Evolutionary conservation across 2,888 invertebrate species (phyloP).

Genomic region (Chromoteleia sp.): DNA sequence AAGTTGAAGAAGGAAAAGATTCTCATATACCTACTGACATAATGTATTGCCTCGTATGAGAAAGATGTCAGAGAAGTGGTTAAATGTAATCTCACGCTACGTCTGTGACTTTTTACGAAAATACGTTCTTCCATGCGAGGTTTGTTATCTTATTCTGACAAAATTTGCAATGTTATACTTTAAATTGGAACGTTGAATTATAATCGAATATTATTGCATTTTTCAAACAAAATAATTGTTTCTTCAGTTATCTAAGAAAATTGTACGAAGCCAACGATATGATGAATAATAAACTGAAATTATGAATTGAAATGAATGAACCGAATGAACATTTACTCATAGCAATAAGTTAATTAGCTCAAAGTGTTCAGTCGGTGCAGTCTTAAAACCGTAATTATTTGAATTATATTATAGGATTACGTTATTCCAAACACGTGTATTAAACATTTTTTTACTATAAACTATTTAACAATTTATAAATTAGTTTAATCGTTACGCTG

Average conservation of each 20-base stretch:
- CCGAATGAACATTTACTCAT: not conserved
- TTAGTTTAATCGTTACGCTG: no score
- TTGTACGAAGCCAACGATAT: not conserved
- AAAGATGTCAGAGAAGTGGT: slow-evolving; percentile 38
- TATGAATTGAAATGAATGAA: not conserved
- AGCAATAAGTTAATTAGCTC: no score
- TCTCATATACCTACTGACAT: slow-evolving; percentile 41
- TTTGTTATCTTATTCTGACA: slow-evolving; percentile 19
- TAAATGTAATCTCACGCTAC: slow-evolving; percentile 52
- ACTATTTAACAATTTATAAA: no score
- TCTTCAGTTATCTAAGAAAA: not conserved
- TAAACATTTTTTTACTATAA: no score
- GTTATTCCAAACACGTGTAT: no score
- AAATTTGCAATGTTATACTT: slow-evolving; percentile 6
- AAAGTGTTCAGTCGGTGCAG: no score
- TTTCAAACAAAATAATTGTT: not conserved
- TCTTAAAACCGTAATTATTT: no score
- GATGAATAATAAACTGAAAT: not conserved
- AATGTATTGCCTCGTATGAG: slow-evolving; percentile 45
- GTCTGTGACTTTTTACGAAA: slow-evolving; percentile 44
- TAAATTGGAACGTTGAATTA: not conserved
- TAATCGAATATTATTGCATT: not conserved
- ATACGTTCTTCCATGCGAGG: slow-evolving; percentile 13
- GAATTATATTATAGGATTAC: no score
- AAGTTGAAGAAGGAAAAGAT: slow-evolving; percentile 21